Percentiles rank a stretch among this genome's conserved stretches.
These are phyloP conservation scores for Cairina moschata DNA, from an alignment of 2,113 vertebrate species.

Conservation along the genomic window DNA sequence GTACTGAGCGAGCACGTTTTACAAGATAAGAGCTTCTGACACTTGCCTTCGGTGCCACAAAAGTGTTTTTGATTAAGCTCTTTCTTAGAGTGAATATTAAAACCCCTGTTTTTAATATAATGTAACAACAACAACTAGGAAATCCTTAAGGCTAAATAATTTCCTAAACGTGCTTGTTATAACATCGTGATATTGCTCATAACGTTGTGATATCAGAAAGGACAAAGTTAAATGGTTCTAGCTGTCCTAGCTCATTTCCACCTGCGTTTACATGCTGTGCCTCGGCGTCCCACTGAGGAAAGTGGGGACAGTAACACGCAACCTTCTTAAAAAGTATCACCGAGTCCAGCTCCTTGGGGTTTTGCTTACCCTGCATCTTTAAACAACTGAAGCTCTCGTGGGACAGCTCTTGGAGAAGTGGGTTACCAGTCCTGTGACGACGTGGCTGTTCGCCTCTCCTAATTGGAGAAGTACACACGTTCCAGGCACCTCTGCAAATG, in stretches of 20 bases:
- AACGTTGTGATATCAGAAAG: background rate
- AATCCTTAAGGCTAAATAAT: background rate
- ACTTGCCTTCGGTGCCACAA: background rate
- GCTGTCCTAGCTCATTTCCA: background rate
- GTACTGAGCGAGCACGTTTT: background rate
- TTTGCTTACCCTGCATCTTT: constrained; percentile 8
- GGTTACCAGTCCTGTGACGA: background rate
- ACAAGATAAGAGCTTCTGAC: background rate
- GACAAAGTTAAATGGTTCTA: background rate
- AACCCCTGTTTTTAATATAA: background rate
- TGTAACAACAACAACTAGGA: background rate
- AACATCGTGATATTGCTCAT: background rate
- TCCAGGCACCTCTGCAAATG: background rate
- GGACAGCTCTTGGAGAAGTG: background rate
- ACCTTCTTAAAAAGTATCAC: too few species aligned
- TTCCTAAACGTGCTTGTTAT: background rate
- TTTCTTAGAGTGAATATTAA: background rate
- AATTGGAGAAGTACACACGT: background rate
- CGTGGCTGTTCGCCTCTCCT: background rate
- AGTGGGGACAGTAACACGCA: background rate
- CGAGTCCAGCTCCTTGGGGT: background rate
- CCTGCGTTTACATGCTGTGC: background rate
- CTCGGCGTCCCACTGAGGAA: background rate
- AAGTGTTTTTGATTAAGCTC: background rate
- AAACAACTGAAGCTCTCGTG: background rate